Percentiles rank a stretch among this genome's conserved stretches.
Conservation (phyloP, 2,797 vertebrate genomes). For the Gallinago stenura region DNA sequence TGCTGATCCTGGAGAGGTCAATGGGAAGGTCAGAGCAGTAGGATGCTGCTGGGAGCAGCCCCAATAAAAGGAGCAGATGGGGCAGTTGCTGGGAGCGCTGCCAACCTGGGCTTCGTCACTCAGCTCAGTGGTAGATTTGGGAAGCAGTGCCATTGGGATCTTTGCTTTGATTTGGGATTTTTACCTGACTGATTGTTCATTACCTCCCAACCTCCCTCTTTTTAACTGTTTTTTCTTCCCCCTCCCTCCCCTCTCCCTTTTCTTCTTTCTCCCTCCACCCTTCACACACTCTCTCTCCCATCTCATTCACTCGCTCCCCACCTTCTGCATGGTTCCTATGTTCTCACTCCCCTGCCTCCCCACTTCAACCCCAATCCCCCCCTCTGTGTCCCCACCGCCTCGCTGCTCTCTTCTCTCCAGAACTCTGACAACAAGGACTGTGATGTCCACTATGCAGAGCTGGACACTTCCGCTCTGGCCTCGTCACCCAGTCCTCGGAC, state of each 20-base stretch:
- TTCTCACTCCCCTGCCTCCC: neutral
- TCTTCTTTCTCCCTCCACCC: conserved; percentile 63
- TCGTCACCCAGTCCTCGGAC: conserved; percentile 86
- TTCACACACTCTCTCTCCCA: neutral
- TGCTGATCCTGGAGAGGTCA: neutral
- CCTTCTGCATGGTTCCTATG: conserved; percentile 1
- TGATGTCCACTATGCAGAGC: conserved; percentile 93
- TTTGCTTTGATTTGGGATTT: neutral
- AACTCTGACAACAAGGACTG: conserved; percentile 89
- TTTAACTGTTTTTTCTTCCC: conserved; percentile 40
- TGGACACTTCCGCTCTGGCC: conserved; percentile 93
- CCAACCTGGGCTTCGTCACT: neutral
- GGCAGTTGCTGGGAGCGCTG: neutral
- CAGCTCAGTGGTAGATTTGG: neutral
- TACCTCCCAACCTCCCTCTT: conserved; percentile 46
- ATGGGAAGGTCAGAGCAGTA: neutral
- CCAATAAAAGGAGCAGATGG: neutral
- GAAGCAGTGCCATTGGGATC: neutral
- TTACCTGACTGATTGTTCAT: conserved; percentile 46
- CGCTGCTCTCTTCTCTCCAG: conserved; percentile 85
- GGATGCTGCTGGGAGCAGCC: neutral
- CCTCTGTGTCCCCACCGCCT: conserved; percentile 12
- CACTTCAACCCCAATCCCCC: neutral
- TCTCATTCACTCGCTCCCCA: neutral
- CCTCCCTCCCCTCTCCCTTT: conserved; percentile 68